Evolutionary conservation across 2,113 vertebrate genomes (phyloP), one percentile per base, ranked within the genome.

Genomic region (Nesoenas mayeri): DNA sequence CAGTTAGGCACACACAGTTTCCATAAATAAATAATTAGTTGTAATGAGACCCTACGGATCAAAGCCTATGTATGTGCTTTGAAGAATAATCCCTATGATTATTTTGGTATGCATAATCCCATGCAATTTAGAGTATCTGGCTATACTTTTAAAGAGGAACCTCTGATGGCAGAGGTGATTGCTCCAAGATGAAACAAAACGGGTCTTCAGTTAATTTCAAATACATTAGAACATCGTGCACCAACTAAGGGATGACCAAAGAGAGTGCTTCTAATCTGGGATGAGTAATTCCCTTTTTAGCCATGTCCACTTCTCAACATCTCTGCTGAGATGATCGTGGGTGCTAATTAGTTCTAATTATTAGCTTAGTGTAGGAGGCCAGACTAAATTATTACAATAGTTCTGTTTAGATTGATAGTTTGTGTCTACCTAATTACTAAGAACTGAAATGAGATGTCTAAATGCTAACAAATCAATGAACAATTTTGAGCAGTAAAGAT

Each of bases 21-120:
- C 66, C 58, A 94, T 75, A 88, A 90, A 73, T 61, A 91, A 93
- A 64, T 72, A 70, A 90, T 82, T 58, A 47, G 10, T 84, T 66
- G 19, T 84, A 88, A 95, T 93, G 69, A 82, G 91, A 95, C 47
- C 24, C 50, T 89, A n/a, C 19, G 57, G 53, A 96, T 96, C 78
- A 95, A 96, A 95, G 91, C 18, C n/a, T 77, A 25, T 79, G 69
- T 82, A 53, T 50, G 11, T 2, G 11, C 93, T 87, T 96, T 96
- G 91, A 92, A 93, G 84, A 94, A 65, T 34, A 79, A 10, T 84
- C 60, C 28, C n/a, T 50, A 26, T 58, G 13, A 32, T 53, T 48
- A 84, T 79, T 95, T 83, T 69, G 53, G 28, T 50, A 47, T 61
- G 61, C 50, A 79, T 93, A 91, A 88, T 85, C 44, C 61, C 40